These are phyloP conservation scores for Aurelia aurita DNA, from an alignment of 30 jellyfish, hydroid and myxozoan species.

Conservation along the genomic window DNA sequence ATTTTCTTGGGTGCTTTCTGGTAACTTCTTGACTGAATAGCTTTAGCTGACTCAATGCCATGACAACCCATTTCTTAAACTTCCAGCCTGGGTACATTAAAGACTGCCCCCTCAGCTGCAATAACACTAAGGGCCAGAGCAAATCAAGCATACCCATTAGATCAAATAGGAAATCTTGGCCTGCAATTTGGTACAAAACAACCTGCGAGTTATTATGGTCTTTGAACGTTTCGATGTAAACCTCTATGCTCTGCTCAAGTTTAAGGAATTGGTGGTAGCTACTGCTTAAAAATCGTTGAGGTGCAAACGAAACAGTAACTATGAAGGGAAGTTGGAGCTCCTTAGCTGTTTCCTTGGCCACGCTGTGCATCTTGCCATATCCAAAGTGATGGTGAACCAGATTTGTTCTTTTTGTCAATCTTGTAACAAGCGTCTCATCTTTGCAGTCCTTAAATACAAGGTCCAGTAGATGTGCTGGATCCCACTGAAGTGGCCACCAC, in stretches of 20 bases:
- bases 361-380: constrained; percentile 31
- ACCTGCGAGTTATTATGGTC: constrained; percentile 5
- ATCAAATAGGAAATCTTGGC: constrained; percentile 26
- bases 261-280: constrained; percentile 31
- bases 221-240: not conserved
- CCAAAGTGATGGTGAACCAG: constrained; percentile 21
- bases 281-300: constrained; percentile 35
- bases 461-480: not conserved
- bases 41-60: constrained; percentile 2
- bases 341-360: constrained; percentile 38
- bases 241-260: constrained; percentile 32
- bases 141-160: constrained; percentile 15
- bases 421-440: not conserved
- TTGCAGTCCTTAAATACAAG: not conserved
- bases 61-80: not conserved
- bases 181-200: constrained; percentile 18
- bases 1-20: not conserved
- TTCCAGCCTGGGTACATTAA: constrained; percentile 18
- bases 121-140: constrained; percentile 11
- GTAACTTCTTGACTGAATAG: not conserved
- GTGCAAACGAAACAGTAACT: constrained; percentile 43
- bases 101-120: not conserved
- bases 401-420: constrained; percentile 15
- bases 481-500: constrained; percentile 8
- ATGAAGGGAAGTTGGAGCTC: constrained; percentile 28